A percentile compares a stretch with the other conserved stretches of the same genome.
Conservation (phyloP, 2,797 vertebrate genomes). For the Scleropages formosus region DNA sequence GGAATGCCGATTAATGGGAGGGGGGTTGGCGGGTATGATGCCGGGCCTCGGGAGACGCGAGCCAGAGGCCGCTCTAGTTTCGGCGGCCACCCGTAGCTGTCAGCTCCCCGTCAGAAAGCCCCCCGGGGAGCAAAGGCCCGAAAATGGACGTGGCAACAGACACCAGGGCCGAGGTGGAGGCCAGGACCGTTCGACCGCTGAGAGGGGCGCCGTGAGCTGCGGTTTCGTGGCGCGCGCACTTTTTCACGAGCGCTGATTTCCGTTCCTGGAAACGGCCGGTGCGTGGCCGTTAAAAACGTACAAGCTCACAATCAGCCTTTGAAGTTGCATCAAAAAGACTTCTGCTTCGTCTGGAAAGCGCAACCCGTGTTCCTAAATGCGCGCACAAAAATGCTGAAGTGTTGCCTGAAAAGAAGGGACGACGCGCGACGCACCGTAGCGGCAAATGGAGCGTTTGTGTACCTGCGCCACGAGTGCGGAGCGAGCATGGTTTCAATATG, state of each 20-base stretch:
- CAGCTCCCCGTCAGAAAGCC: slow-evolving; percentile 18
- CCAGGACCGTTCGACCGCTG: neutral
- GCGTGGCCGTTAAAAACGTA: slow-evolving; percentile 5
- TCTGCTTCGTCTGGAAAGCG: too few species aligned
- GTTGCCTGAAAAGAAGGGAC: too few species aligned
- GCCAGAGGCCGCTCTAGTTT: neutral
- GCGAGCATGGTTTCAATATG: neutral
- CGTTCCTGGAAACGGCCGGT: neutral
- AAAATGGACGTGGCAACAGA: slow-evolving; percentile 18
- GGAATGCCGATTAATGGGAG: slow-evolving; percentile 14
- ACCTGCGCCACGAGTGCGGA: slow-evolving; percentile 48
- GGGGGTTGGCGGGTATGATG: neutral
- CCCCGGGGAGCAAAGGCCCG: slow-evolving; percentile 2
- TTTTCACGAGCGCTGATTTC: neutral
- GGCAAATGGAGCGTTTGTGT: too few species aligned
- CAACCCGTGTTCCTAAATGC: too few species aligned
- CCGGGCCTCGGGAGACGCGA: neutral
- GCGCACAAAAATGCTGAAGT: too few species aligned
- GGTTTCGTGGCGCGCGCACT: neutral
- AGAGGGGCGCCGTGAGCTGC: neutral
- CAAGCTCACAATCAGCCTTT: slow-evolving; percentile 37
- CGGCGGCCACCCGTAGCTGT: slow-evolving; percentile 5
- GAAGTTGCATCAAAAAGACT: slow-evolving; percentile 36
- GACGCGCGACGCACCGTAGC: too few species aligned
- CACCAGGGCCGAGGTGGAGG: neutral